Evolutionary conservation across 2,888 invertebrate genomes (phyloP), one percentile per base, ranked within the genome.

Genomic region (Oasisia sp.): DNA sequence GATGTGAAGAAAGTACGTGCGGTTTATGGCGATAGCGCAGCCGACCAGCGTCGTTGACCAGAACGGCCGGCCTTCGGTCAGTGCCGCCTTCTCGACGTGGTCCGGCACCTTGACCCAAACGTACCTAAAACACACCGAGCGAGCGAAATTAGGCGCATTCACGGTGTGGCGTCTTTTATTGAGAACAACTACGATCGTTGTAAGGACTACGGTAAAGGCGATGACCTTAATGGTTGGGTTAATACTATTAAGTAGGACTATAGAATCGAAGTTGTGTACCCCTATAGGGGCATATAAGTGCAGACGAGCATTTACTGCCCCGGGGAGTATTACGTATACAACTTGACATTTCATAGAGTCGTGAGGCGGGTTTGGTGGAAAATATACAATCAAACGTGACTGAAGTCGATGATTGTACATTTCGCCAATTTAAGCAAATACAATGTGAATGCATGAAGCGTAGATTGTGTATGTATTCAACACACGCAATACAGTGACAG

Each of bases 21-120:
- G 92, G 91, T 93, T 91, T 32, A 94, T 92, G 27, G 93, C 94
- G 38, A 94, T 91, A 45, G 93, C 93, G 58, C 94, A 94, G 32
- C 94, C 94, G n/a, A 93, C 93, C 91, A 94, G 92, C 9, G 92
- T 92, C 32, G 93, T 91, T 8, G 93, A 92, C 92, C 89, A 91
- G 92, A 90, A 93, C 7, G 94, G 92, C 19, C 50, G 90, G 38
- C 92, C 93, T 8, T 93, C 92, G 38, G 89, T 45, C 89, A 91
- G 32, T 27, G 74, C 90, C 32, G 89, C 50, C 44, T 90, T 90
- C 74, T 92, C 74, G 38, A 92, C 44, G 89, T 92, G 92, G 32
- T 93, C 93, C 8, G 93, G 94, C 5, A 94, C 90, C 90, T 74
- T 32, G 91, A 92, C 90, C 93, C 93, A 93, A 14, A 93, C 93